A percentile compares a stretch with the other conserved stretches of the same genome.
Evolutionary conservation across 2,888 invertebrate genomes (phyloP).

Genomic region (Dynastes tityus): DNA sequence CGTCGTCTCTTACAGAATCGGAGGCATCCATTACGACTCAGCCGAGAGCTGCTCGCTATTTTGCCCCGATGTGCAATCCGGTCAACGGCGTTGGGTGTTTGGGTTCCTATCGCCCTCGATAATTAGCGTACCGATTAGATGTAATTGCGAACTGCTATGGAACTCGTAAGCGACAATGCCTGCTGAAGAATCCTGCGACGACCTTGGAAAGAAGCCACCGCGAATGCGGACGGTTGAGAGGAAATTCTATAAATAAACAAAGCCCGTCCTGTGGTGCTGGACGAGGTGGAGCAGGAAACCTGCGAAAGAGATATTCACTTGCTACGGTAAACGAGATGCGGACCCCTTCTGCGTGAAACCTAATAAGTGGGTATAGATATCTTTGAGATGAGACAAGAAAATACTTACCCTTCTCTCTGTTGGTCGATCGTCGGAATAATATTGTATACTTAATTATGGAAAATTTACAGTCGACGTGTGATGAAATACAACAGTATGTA

Average conservation of each 20-base stretch:
- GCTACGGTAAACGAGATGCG: neutral
- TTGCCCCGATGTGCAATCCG: neutral
- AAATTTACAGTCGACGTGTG: too few relatives aligned
- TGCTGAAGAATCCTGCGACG: constrained; percentile 42
- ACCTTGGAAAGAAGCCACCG: constrained; percentile 15
- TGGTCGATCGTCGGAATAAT: neutral
- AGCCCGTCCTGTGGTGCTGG: neutral
- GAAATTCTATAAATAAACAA: constrained; percentile 16
- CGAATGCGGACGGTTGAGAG: neutral
- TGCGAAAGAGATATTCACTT: neutral
- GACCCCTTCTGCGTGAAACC: neutral
- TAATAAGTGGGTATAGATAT: neutral
- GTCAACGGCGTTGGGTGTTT: too few relatives aligned
- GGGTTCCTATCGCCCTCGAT: neutral
- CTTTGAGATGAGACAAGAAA: neutral
- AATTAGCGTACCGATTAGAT: constrained; percentile 37
- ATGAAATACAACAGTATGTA: too few relatives aligned
- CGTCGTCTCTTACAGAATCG: neutral
- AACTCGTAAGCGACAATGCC: constrained; percentile 27
- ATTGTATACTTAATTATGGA: constrained; percentile 1
- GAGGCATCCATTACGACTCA: neutral
- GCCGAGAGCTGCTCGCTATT: neutral
- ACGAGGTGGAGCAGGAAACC: constrained; percentile 10
- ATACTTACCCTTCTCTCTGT: neutral
- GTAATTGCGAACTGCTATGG: constrained; percentile 28